These are phyloP conservation scores for Pao palembangensis DNA, from an alignment of 2,113 vertebrate genomes.

Conservation along the genomic window DNA sequence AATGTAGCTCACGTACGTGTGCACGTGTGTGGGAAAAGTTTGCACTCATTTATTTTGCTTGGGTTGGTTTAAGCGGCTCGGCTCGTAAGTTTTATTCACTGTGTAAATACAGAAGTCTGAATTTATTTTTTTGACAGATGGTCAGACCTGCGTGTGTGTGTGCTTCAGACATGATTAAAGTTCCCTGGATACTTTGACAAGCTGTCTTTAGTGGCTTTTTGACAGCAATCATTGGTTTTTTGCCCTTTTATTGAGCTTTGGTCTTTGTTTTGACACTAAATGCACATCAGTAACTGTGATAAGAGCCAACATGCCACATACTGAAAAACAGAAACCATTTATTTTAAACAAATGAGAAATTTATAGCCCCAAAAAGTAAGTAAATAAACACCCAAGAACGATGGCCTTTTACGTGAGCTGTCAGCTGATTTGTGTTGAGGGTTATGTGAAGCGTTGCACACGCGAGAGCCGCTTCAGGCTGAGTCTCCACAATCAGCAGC, in stretches of 20 bases:
- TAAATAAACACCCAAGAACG: background rate
- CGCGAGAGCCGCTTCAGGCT: conserved; percentile 27
- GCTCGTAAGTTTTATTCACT: conserved; percentile 91
- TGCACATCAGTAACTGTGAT: conserved; percentile 4
- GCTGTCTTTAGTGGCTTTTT: background rate
- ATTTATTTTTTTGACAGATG: conserved; percentile 84
- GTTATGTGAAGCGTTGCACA: conserved; percentile 2
- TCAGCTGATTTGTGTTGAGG: conserved; percentile 10
- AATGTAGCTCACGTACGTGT: background rate
- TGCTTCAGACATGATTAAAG: background rate
- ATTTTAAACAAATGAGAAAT: background rate
- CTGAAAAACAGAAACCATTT: too few species aligned
- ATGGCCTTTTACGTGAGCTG: background rate
- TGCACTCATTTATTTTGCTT: conserved; percentile 62
- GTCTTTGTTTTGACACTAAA: background rate
- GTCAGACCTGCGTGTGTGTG: background rate
- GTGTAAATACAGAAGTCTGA: conserved; percentile 84
- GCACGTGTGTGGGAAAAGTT: conserved; percentile 30
- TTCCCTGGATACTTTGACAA: background rate
- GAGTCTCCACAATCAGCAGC: conserved; percentile 32
- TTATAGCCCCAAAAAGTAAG: background rate
- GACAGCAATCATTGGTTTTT: too few species aligned
- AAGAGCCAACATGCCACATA: background rate
- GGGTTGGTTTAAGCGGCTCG: conserved; percentile 71
- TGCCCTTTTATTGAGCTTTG: background rate